Conservation (phyloP, 2,888 invertebrate genomes). For the Sisyra terminalis region DNA sequence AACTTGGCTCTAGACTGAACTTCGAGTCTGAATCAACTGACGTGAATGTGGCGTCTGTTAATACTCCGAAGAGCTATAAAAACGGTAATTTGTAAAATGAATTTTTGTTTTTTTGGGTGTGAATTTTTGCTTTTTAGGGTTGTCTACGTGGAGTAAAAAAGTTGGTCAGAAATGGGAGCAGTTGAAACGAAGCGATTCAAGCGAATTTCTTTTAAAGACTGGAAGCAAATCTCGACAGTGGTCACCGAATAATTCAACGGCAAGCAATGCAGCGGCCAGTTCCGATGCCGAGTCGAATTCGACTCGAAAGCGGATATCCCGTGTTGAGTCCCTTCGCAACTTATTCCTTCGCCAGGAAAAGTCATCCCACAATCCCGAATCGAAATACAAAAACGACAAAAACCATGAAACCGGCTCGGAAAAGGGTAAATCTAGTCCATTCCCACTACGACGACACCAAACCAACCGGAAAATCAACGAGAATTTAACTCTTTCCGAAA, state of each 20-base stretch:
- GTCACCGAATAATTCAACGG: conserved; percentile 23
- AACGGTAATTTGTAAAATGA: conserved; percentile 2
- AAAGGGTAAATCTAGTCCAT: conserved; percentile 5
- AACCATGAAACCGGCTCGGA: conserved; percentile 1
- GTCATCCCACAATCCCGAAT: not conserved
- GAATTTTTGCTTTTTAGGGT: conserved; percentile 26
- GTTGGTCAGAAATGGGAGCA: conserved; percentile 43
- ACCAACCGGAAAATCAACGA: conserved; percentile 14
- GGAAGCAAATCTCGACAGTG: conserved; percentile 27
- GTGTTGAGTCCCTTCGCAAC: conserved; percentile 35
- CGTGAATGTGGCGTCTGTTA: not conserved
- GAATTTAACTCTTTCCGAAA: conserved; percentile 21
- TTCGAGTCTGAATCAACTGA: not conserved
- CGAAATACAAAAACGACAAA: not conserved
- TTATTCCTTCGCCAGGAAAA: conserved; percentile 26
- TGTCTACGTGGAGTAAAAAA: conserved; percentile 41
- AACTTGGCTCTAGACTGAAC: conserved; percentile 11
- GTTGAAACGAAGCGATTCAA: conserved; percentile 37
- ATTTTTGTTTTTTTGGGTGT: not conserved
- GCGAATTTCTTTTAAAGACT: conserved; percentile 30
- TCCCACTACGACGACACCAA: not conserved
- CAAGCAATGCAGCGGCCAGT: not conserved
- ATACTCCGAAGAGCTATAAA: conserved; percentile 2
- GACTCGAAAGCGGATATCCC: conserved; percentile 23
- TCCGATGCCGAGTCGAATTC: not conserved